Base-by-base conservation (phyloP, 2,113 vertebrate species). In the Lutjanus erythropterus region DNA sequence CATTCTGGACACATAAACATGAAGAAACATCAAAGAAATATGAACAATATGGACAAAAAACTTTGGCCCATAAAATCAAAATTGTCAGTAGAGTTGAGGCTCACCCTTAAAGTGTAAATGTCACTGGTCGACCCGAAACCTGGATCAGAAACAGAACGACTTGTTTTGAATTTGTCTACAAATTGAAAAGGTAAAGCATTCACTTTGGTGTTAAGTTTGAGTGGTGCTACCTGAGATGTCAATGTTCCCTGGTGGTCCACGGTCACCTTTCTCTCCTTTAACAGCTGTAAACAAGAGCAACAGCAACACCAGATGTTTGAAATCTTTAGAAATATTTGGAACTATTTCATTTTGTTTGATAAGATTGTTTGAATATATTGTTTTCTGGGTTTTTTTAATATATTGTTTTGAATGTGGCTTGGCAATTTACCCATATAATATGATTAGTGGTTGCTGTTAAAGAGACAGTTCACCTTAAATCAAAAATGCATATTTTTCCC, bases 261-360 rank as follows among this genome's bases (percentile, higher is more conserved):
- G 94, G 19, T 97, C 96, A 70, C 97, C 97, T 86, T 97, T 97
- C 21, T 96, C 93, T 86, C 96, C 95, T 89, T 95, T 96, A 9
- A 23, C 0, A n/a, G 55, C 95, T 95, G 9, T 6, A 41, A 68
- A 55, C 29, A 27, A 25, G 6, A 61, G 3, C 1, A 55, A 6
- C 8, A 49, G 31, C 41, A 59, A 33, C 11, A 39, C 27, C 27
- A 2, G 4, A 16, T 35, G n/a, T n/a, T n/a, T n/a, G n/a, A n/a
- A n/a, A n/a, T n/a, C n/a, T n/a, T n/a, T n/a, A n/a, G n/a, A n/a
- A n/a, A n/a, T n/a, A n/a, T n/a, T n/a, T n/a, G n/a, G n/a, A n/a
- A n/a, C n/a, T n/a, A n/a, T n/a, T n/a, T n/a, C n/a, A n/a, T n/a
- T n/a, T n/a, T n/a, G n/a, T n/a, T n/a, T n/a, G n/a, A n/a, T n/a